phyloP scores from a whole-genome alignment of 2,888 invertebrate species.

The Eristalis pertinax region DNA sequence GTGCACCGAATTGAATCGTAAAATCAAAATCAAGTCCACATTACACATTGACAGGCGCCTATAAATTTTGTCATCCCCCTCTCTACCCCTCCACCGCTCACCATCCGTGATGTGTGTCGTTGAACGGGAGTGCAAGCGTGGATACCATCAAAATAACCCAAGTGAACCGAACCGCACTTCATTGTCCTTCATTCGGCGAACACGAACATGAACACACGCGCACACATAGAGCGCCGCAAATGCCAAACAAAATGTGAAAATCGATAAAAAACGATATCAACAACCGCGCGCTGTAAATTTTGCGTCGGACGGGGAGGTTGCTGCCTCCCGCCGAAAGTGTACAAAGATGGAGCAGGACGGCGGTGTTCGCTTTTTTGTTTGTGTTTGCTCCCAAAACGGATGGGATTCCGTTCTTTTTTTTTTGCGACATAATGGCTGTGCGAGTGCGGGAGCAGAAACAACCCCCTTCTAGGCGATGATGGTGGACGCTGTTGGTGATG shows the following conservation, averaged over 20 bases:
- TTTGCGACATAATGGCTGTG: not conserved
- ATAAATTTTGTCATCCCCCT: constrained; percentile 38
- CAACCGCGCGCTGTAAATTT: constrained; percentile 22
- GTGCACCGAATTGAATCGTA: constrained; percentile 65
- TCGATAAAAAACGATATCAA: constrained; percentile 55
- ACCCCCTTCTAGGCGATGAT: not conserved
- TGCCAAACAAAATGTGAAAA: constrained; percentile 43
- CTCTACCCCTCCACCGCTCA: not conserved
- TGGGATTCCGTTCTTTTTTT: not conserved
- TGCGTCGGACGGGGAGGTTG: not conserved
- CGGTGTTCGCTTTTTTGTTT: not conserved
- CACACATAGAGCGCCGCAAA: constrained; percentile 1
- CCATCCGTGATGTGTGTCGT: not conserved
- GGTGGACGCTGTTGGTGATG: not conserved
- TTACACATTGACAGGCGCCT: constrained; percentile 52
- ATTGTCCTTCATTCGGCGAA: constrained; percentile 47
- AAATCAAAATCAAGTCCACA: constrained; percentile 68
- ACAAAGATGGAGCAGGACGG: no score
- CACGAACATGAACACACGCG: not conserved
- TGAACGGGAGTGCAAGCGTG: not conserved
- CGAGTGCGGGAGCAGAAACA: not conserved
- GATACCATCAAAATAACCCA: constrained; percentile 59
- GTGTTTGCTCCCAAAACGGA: not conserved
- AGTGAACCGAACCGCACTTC: constrained; percentile 64
- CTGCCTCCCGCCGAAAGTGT: not conserved